A percentile compares a stretch with the other conserved stretches of the same genome.
Evolutionary conservation across 2,797 vertebrate genomes (phyloP).

Genomic region (Hybognathus amarus): DNA sequence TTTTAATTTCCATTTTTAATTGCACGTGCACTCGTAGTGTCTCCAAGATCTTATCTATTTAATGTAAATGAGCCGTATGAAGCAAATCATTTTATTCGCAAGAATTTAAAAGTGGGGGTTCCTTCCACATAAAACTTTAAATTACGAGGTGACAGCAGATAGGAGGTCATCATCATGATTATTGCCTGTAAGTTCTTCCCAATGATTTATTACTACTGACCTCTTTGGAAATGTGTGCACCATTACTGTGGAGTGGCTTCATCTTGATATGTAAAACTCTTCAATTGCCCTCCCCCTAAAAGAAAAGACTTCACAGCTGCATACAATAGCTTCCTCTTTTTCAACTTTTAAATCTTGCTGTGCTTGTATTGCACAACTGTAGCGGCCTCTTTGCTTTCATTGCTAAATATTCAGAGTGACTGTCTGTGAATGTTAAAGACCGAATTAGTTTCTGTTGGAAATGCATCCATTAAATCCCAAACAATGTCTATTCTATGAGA

Average conservation of each 20-base stretch:
- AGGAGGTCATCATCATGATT: background rate
- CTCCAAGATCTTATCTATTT: background rate
- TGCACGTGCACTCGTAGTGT: no score
- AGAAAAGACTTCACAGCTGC: slow-evolving; percentile 73
- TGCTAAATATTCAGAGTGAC: background rate
- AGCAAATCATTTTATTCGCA: background rate
- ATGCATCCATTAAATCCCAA: background rate
- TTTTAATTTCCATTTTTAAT: background rate
- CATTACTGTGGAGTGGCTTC: slow-evolving; percentile 41
- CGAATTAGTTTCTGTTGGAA: background rate
- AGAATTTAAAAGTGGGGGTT: background rate
- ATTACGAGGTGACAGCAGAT: background rate
- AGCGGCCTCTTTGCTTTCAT: slow-evolving; percentile 11
- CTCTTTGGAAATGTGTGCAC: background rate
- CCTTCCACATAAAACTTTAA: background rate
- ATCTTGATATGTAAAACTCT: slow-evolving; percentile 81
- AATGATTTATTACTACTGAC: background rate
- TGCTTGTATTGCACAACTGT: slow-evolving; percentile 31
- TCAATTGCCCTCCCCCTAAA: slow-evolving; percentile 51
- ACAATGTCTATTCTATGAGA: background rate
- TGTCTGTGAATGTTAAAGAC: background rate
- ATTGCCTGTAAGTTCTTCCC: background rate
- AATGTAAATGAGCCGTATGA: background rate
- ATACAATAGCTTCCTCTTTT: slow-evolving; percentile 78
- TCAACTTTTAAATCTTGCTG: slow-evolving; percentile 46